Conservation (phyloP, 2,888 invertebrate species). For the Pristionchus japonicus region DNA sequence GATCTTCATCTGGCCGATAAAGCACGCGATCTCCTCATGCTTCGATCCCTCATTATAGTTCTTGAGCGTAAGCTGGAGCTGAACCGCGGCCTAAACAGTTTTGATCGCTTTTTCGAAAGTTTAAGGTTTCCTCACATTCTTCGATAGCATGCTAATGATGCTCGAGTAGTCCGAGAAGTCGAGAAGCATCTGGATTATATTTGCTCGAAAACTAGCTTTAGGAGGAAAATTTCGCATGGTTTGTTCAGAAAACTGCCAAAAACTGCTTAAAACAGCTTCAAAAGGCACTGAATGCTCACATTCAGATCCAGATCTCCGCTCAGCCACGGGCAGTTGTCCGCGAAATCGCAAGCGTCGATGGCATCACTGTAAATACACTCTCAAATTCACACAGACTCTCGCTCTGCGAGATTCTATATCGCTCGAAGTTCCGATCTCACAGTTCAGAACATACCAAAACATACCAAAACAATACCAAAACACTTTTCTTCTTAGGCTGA, state of each 20-base stretch:
- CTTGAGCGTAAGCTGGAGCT: constrained; percentile 66
- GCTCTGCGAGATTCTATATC: too few relatives aligned
- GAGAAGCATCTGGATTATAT: constrained; percentile 43
- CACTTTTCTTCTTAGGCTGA: too few relatives aligned
- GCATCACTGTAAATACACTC: constrained; percentile 55
- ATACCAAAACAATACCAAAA: too few relatives aligned
- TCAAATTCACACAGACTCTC: neutral
- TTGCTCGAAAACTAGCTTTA: neutral
- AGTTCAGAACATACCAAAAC: neutral
- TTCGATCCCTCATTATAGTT: constrained; percentile 62
- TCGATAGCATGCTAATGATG: constrained; percentile 34
- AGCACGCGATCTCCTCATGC: constrained; percentile 69
- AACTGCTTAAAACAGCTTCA: too few relatives aligned
- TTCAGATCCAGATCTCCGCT: constrained; percentile 63
- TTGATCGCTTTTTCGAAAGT: neutral
- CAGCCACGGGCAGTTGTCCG: constrained; percentile 70
- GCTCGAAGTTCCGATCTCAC: neutral
- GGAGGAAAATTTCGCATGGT: constrained; percentile 51
- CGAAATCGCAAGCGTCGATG: constrained; percentile 70
- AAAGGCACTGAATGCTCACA: constrained; percentile 7
- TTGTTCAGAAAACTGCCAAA: neutral
- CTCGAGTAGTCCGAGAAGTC: constrained; percentile 29
- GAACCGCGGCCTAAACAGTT: constrained; percentile 59
- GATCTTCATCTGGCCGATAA: constrained; percentile 68
- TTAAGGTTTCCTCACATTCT: neutral